Conservation (phyloP, 2,888 invertebrate genomes). For the Protodeltote pygarga region DNA sequence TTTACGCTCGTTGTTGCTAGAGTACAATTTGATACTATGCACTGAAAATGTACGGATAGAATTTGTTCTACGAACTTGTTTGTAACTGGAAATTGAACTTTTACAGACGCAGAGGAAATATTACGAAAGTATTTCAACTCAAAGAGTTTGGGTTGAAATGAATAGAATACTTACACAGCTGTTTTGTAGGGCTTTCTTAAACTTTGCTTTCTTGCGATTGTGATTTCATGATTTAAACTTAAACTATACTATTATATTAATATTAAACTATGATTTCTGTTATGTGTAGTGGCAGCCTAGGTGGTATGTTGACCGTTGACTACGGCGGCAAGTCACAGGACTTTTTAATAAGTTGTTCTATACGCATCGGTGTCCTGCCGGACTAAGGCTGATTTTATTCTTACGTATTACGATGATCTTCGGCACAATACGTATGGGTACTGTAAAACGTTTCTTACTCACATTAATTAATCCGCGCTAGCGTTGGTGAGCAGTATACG, state of each 20-base stretch:
- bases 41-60: conserved; percentile 4
- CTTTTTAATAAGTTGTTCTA: too few species aligned
- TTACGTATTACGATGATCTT: too few species aligned
- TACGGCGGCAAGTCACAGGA: too few species aligned
- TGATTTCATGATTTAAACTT: background rate
- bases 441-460: too few species aligned
- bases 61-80: conserved; percentile 23
- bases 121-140: conserved; percentile 41
- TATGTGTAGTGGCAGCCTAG: too few species aligned
- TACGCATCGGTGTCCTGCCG: too few species aligned
- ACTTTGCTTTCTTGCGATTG: background rate
- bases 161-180: conserved; percentile 14
- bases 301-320: too few species aligned
- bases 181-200: conserved; percentile 13
- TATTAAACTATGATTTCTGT: too few species aligned
- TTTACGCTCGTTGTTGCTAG: background rate
- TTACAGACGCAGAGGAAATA: conserved; percentile 27
- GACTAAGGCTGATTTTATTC: too few species aligned
- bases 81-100: conserved; percentile 21
- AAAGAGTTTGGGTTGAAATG: conserved; percentile 23
- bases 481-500: too few species aligned
- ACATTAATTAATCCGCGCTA: too few species aligned
- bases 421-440: too few species aligned
- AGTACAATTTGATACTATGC: conserved; percentile 17
- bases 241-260: background rate